Percentiles rank a stretch among this genome's conserved stretches.
Evolutionary conservation across 2,888 invertebrate species (phyloP).

Genomic region (Rhopalosiphum nymphaeae): DNA sequence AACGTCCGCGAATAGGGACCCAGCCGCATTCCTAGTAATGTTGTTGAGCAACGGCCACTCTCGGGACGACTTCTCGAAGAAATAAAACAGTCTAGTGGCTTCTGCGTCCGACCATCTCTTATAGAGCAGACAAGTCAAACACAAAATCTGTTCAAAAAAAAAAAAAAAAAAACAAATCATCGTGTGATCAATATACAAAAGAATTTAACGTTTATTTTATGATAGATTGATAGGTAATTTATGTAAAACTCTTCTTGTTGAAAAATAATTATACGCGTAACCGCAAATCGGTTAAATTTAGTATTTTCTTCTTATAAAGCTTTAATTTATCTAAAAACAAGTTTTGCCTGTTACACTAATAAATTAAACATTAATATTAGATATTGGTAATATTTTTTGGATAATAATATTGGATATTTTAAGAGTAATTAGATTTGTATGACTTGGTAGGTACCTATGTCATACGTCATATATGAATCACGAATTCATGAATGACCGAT

Average conservation of each 20-base stretch:
- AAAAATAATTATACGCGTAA: background rate
- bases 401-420: too few species aligned
- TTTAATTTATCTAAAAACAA: background rate
- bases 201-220: background rate
- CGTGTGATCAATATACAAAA: background rate
- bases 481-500: background rate
- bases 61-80: conserved; percentile 79
- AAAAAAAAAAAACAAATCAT: too few species aligned
- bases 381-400: background rate
- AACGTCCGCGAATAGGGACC: conserved; percentile 78
- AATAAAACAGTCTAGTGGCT: conserved; percentile 77
- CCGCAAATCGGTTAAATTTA: background rate
- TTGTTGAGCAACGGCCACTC: conserved; percentile 83
- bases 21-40: conserved; percentile 81
- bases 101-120: conserved; percentile 82
- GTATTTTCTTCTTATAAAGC: background rate
- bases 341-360: background rate
- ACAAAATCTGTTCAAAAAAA: conserved; percentile 74
- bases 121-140: conserved; percentile 78
- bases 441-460: background rate
- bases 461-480: background rate
- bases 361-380: background rate
- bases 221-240: background rate
- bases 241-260: background rate
- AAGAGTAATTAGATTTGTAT: background rate